phyloP scores from a whole-genome alignment of 1,140 invertebrate genomes.

The Zeugodacus cucurbitae region DNA sequence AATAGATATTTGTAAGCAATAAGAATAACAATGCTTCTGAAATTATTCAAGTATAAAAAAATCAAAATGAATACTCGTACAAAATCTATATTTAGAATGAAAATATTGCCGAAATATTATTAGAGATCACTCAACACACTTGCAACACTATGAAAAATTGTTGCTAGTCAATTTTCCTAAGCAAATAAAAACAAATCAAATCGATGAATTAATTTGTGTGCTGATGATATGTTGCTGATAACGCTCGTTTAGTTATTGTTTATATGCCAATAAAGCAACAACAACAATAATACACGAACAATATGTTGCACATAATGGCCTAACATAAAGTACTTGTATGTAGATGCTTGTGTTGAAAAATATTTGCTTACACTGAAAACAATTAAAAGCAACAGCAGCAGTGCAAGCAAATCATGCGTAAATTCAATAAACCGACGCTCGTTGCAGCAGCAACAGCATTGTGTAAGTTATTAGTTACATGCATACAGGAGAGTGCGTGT shows the following conservation, averaged over 20 bases:
- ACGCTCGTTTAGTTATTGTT: background rate
- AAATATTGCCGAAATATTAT: background rate
- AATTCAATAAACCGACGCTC: constrained; percentile 18
- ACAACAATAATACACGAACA: background rate
- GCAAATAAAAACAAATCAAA: background rate
- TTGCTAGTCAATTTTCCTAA: background rate
- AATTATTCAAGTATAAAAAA: no score
- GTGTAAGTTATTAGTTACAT: background rate
- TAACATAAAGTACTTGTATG: background rate
- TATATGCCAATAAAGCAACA: background rate
- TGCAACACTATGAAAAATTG: background rate
- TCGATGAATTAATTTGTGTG: background rate
- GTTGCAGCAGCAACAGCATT: background rate
- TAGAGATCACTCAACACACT: background rate
- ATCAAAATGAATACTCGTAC: no score
- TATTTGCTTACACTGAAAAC: constrained; percentile 12
- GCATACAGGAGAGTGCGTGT: background rate
- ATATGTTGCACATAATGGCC: background rate
- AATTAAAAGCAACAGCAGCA: constrained; percentile 24
- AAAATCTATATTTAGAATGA: no score
- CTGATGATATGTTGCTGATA: background rate
- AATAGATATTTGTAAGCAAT: no score
- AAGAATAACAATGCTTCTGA: no score
- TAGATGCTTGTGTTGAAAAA: background rate
- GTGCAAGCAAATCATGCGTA: constrained; percentile 20